These are phyloP conservation scores for Martes martes DNA, from an alignment of 2,113 vertebrate genomes.

Conservation along the genomic window DNA sequence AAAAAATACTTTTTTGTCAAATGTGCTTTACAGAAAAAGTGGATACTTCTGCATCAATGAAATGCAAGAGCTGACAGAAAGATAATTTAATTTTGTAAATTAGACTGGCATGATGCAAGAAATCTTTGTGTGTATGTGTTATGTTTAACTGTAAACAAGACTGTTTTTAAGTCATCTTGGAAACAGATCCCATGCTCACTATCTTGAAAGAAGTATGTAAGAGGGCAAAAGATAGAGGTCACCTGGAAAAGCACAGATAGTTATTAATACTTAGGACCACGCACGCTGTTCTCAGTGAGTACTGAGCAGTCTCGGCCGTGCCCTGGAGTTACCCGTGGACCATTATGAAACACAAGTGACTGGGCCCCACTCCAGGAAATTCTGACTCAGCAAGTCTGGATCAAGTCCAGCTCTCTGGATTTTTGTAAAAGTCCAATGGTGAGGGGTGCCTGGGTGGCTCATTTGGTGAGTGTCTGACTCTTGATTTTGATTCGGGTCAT, in stretches of 20 bases:
- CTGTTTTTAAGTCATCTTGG: background rate
- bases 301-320: background rate
- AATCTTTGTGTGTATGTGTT: background rate
- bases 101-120: background rate
- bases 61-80: background rate
- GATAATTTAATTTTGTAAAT: background rate
- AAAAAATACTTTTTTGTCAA: background rate
- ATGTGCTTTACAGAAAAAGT: slow-evolving; percentile 7
- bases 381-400: background rate
- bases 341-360: background rate
- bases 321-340: background rate
- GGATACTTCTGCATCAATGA: background rate
- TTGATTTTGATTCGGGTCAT: background rate
- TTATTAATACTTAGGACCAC: background rate
- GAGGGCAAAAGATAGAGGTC: background rate
- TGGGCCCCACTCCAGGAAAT: background rate
- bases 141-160: background rate
- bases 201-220: background rate
- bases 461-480: background rate
- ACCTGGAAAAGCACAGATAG: background rate
- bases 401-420: background rate
- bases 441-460: background rate
- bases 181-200: background rate
- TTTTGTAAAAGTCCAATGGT: background rate
- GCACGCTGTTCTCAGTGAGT: background rate